Percentiles rank a stretch among this genome's conserved stretches.
Conservation (phyloP, 2,797 vertebrate genomes). For the Gallinago solitaria region DNA sequence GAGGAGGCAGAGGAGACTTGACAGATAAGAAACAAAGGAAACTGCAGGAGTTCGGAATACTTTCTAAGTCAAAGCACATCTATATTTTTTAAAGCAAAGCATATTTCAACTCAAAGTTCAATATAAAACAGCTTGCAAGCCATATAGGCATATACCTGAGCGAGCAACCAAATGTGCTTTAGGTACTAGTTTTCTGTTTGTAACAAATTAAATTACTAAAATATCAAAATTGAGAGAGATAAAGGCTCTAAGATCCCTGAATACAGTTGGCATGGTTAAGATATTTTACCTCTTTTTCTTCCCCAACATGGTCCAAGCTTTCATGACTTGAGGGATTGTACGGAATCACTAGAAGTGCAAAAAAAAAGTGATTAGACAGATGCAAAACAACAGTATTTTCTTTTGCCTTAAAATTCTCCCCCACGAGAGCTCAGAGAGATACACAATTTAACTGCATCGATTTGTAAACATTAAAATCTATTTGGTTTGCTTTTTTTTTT, state of each 20-base stretch:
- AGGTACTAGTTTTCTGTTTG: background rate
- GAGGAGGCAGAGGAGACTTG: background rate
- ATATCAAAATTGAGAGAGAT: background rate
- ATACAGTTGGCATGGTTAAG: background rate
- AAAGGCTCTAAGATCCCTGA: background rate
- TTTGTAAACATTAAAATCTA: background rate
- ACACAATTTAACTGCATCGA: background rate
- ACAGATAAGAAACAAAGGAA: background rate
- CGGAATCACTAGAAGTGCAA: conserved; percentile 82
- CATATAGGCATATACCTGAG: background rate
- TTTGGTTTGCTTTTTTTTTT: background rate
- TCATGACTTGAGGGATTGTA: conserved; percentile 93
- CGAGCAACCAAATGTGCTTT: background rate
- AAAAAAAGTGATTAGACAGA: background rate
- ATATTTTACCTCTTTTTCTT: conserved; percentile 91
- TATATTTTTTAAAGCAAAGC: background rate
- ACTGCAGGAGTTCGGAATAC: background rate
- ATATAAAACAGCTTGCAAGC: background rate
- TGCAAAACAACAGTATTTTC: background rate
- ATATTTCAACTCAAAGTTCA: background rate
- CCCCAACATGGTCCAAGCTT: conserved; percentile 91
- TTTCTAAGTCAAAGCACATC: background rate
- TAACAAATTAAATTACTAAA: background rate
- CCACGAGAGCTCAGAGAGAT: background rate
- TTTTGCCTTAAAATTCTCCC: background rate